These are phyloP conservation scores for Tipula unca DNA, from an alignment of 2,888 invertebrate genomes.

Conservation along the genomic window DNA sequence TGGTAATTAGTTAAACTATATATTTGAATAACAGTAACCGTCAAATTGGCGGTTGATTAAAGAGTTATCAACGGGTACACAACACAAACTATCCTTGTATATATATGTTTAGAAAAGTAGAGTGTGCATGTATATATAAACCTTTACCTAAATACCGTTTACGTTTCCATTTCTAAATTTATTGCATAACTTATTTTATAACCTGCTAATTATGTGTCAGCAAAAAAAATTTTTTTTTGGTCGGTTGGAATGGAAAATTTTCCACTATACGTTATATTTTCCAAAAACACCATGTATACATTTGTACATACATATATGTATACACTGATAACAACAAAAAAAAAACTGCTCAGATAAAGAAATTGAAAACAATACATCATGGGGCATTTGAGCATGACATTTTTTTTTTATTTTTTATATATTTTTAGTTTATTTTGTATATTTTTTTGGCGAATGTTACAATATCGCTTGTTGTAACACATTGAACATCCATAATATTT, in stretches of 20 bases:
- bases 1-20: too few species aligned
- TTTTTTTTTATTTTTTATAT: conserved; percentile 23
- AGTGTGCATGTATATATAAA: not conserved
- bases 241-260: not conserved
- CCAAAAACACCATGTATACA: not conserved
- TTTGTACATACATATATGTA: not conserved
- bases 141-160: not conserved
- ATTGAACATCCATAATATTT: conserved; percentile 19
- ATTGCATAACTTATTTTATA: not conserved
- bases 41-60: too few species aligned
- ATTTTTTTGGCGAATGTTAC: conserved; percentile 25
- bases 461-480: conserved; percentile 19
- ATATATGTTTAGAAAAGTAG: too few species aligned
- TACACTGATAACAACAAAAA: not conserved
- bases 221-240: not conserved
- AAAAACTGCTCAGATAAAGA: conserved; percentile 26
- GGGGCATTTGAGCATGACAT: conserved; percentile 28
- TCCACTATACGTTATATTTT: not conserved
- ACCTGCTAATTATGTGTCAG: conserved; percentile 14
- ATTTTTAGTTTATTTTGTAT: conserved; percentile 1
- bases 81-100: too few species aligned
- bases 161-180: not conserved
- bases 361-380: conserved; percentile 27
- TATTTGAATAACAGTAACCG: too few species aligned
- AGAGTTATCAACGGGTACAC: too few species aligned